phyloP scores from a whole-genome alignment of 1,140 invertebrate genomes.

The Uloborus diversus region DNA sequence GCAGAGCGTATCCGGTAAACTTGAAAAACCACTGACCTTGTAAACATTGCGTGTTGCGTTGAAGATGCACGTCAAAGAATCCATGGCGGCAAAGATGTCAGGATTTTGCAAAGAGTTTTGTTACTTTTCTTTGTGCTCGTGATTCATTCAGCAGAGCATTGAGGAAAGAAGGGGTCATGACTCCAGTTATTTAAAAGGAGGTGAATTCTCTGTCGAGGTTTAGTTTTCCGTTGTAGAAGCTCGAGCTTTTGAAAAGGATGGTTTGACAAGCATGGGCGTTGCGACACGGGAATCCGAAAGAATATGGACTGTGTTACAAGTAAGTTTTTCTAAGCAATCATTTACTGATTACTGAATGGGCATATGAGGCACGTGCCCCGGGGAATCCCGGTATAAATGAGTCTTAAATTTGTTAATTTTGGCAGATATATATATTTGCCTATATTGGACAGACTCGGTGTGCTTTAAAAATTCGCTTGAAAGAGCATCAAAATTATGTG shows the following conservation, averaged over 20 bases:
- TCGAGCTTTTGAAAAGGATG: neutral
- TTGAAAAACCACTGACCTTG: conserved; percentile 42
- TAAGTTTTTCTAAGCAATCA: neutral
- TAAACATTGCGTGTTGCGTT: neutral
- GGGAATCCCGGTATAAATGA: neutral
- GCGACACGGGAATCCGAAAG: too few species aligned
- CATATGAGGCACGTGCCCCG: neutral
- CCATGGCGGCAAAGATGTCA: neutral
- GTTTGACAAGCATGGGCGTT: neutral
- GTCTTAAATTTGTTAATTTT: neutral
- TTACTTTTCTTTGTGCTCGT: neutral
- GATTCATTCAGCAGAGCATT: neutral
- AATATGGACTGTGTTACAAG: neutral
- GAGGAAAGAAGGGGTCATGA: neutral
- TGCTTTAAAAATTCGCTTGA: too few species aligned
- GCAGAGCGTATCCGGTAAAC: conserved; percentile 34
- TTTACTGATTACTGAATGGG: neutral
- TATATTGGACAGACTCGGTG: too few species aligned
- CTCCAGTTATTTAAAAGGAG: neutral
- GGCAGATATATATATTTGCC: neutral
- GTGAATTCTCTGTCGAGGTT: neutral
- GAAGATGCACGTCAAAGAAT: neutral
- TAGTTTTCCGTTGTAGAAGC: too few species aligned
- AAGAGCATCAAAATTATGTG: too few species aligned
- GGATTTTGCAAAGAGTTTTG: neutral